Percentiles rank a stretch among this genome's conserved stretches.
Conservation (phyloP, 2,888 invertebrate genomes). For the Drosophila trichaetosa region DNA sequence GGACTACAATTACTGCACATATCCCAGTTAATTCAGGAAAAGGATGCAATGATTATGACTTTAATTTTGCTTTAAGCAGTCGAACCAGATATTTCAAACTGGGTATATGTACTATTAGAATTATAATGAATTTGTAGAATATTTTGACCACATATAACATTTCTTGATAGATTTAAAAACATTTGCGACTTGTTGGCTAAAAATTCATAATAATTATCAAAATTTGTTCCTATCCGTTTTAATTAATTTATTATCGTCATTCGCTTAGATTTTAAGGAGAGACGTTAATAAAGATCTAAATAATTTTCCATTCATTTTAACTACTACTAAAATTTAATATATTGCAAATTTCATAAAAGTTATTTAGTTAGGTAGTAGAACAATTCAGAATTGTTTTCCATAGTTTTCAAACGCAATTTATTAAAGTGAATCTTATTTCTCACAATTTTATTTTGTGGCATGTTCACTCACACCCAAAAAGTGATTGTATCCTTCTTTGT, state of each 20-base stretch:
- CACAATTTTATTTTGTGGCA: neutral
- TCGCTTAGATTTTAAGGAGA: neutral
- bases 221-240: neutral
- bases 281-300: neutral
- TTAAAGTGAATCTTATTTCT: neutral
- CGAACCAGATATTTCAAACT: too few relatives aligned
- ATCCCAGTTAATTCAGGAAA: neutral
- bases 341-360: neutral
- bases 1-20: neutral
- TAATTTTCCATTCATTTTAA: neutral
- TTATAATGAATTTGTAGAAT: neutral
- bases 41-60: neutral
- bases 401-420: neutral
- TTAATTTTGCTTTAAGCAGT: neutral
- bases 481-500: neutral
- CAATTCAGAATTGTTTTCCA: neutral
- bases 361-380: neutral
- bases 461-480: neutral
- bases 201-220: neutral
- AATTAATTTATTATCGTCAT: neutral
- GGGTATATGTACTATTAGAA: neutral
- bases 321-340: neutral
- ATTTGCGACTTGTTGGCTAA: neutral
- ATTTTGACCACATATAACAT: neutral
- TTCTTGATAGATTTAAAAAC: neutral